Base-by-base conservation (phyloP, 2,797 vertebrate species). In the Bradypodion ventrale region DNA sequence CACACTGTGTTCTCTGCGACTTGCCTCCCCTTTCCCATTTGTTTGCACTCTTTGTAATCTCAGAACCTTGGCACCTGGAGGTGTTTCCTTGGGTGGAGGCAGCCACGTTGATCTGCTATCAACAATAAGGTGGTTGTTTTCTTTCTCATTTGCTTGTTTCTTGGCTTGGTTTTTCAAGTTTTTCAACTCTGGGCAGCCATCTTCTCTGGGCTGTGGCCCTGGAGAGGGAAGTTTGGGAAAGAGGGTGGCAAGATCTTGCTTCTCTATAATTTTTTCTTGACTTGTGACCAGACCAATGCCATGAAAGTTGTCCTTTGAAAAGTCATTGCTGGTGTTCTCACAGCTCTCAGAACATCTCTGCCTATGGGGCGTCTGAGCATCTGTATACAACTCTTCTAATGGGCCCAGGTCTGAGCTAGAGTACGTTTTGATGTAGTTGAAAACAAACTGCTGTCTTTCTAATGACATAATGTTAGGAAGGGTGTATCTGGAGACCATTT, bases 341-440 rank as follows among this genome's bases (percentile, higher is more conserved):
- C 29, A 1, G 0, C 15, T 19, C 0, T 2, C 59, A 75, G 84
- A 49, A 85, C n/a, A 65, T 66, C 75, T 78, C 42, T 88, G 90
- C 76, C 83, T 85, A 49, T 69, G 88, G 68, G 87, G 80, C 85
- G 87, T 92, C 80, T 93, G 90, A 63, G 62, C 77, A 65, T 90
- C 87, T 49, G 96, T 96, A 35, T 97, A 98, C 49, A 98, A 95
- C 89, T 95, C 96, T 93, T 97, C 97, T 59, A 98, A 92, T 0
- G 97, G 97, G 65, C 98, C 97, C 6, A 93, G 90, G 60, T 89
- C 80, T 63, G 88, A 85, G 86, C 87, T 87, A 5, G 89, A 90
- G 1, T 90, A 5, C 0, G 9, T 74, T 83, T 88, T 90, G 75
- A 66, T 78, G 40, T 60, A 56, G 29, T 82, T 66, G 40, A 74